Base-by-base conservation (phyloP, 2,888 invertebrate genomes). In the Dendrolimus pini region DNA sequence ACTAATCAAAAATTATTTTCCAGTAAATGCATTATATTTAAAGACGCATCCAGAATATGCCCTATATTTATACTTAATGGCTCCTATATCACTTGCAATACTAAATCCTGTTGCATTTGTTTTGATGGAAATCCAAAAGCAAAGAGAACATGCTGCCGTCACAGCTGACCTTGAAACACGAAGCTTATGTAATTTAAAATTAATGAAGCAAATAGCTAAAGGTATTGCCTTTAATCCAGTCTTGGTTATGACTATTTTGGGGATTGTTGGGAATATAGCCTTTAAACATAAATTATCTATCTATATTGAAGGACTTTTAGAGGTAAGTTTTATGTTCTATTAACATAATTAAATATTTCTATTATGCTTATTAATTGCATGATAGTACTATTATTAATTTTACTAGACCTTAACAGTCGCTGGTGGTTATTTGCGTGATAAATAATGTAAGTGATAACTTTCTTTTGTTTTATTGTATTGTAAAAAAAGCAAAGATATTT, bases 91-190 rank as follows among this genome's bases (percentile, higher is more conserved):
- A 54, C 88, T 99, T 62, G 96, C 97, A 1, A 94, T 98, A 69
- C 89, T 99, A 41, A 99, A 99, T 85, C 98, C 98, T 0, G 92
- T 98, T 65, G 97, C 97, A 30, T 97, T 98, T 81, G 91, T 97
- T 7, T 82, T 98, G 61, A 93, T 99, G 93, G 98, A 99, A 89
- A 93, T 98, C 55, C 92, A 93, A 62, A 94, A 93, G 72, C 92
- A 92, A 61, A 87, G 82, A 74, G 82, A 83, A 60, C 74, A 71
- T 60, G 64, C 71, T 14, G 63, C 67, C 54, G 64, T 71, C 42
- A 63, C 68, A 9, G 70, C 70, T 18, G 69, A 66, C 41, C 70
- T 66, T 41, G 71, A 75, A 59, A 80, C 71, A 55, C 70, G 67
- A 54, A 78, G 74, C 60, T 58, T 82, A 7, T 76, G 77, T 61